These are phyloP conservation scores for Stratiolaelaps scimitus DNA, from an alignment of 1,140 invertebrate species.

Conservation along the genomic window DNA sequence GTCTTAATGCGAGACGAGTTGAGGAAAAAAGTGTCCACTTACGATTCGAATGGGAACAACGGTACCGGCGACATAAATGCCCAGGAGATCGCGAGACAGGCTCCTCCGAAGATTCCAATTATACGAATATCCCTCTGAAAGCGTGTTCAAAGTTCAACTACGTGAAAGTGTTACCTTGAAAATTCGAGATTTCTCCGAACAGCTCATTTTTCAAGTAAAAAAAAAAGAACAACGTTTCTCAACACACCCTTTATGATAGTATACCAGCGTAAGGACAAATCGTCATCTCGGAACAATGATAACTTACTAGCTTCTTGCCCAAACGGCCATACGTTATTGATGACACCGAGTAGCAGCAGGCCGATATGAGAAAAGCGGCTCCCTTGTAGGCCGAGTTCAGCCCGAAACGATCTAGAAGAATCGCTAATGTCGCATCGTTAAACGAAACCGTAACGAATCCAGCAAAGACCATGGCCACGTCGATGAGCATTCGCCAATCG, in stretches of 20 bases:
- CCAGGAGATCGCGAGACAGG: constrained; percentile 10
- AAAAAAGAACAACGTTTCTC: too few relatives aligned
- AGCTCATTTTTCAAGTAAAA: too few relatives aligned
- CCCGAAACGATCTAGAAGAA: constrained; percentile 17
- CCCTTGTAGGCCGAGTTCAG: constrained; percentile 20
- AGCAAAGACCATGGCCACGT: constrained; percentile 3
- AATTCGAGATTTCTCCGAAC: too few relatives aligned
- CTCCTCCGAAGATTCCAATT: constrained; percentile 6
- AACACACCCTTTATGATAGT: neutral
- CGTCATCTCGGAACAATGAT: neutral
- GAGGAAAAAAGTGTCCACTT: neutral
- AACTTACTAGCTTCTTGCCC: neutral
- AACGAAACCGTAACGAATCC: constrained; percentile 9
- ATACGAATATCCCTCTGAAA: constrained; percentile 22
- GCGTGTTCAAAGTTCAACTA: neutral
- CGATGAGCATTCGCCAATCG: constrained; percentile 15
- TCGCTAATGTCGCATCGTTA: constrained; percentile 13
- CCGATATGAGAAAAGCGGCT: constrained; percentile 10
- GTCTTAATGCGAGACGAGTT: too few relatives aligned
- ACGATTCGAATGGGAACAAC: constrained; percentile 2
- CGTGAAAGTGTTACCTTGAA: too few relatives aligned
- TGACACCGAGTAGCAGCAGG: neutral
- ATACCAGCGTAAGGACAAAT: neutral
- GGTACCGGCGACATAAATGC: neutral
- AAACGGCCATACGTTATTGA: neutral